These are phyloP conservation scores for Schizopygopsis pylzovi DNA, from an alignment of 2,797 vertebrate genomes.

Conservation along the genomic window DNA sequence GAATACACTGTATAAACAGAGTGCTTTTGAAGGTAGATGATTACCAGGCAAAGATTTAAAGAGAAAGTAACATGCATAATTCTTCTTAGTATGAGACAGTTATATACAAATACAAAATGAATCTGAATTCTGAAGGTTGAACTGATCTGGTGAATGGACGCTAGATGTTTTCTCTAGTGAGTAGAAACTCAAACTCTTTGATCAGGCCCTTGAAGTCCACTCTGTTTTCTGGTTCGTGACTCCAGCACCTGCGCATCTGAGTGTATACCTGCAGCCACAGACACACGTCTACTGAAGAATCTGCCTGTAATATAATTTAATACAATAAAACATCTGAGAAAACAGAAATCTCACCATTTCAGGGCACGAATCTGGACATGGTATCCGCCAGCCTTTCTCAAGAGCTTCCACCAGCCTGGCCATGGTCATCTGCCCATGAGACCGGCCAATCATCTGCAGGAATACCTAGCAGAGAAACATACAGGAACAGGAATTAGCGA, in stretches of 20 bases:
- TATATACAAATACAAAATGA: neutral
- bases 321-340: too few relatives aligned
- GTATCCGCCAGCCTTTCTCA: conserved; percentile 81
- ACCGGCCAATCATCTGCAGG: conserved; percentile 82
- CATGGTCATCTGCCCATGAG: conserved; percentile 88
- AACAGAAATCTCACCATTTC: conserved; percentile 73
- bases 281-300: neutral
- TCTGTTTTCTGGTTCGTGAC: conserved; percentile 76
- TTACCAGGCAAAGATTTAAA: neutral
- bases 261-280: conserved; percentile 74
- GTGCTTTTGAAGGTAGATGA: conserved; percentile 13
- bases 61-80: neutral
- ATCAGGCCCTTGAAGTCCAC: conserved; percentile 84
- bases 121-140: neutral
- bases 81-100: neutral
- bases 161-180: conserved; percentile 16
- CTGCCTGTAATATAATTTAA: neutral
- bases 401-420: conserved; percentile 80
- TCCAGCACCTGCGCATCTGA: conserved; percentile 85
- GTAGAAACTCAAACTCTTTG: conserved; percentile 79
- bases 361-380: conserved; percentile 76
- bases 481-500: neutral
- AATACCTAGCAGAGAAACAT: conserved; percentile 74
- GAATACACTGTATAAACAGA: neutral
- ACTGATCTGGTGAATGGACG: neutral